phyloP scores from a whole-genome alignment of 2,113 vertebrate genomes.

The Platichthys flesus region DNA sequence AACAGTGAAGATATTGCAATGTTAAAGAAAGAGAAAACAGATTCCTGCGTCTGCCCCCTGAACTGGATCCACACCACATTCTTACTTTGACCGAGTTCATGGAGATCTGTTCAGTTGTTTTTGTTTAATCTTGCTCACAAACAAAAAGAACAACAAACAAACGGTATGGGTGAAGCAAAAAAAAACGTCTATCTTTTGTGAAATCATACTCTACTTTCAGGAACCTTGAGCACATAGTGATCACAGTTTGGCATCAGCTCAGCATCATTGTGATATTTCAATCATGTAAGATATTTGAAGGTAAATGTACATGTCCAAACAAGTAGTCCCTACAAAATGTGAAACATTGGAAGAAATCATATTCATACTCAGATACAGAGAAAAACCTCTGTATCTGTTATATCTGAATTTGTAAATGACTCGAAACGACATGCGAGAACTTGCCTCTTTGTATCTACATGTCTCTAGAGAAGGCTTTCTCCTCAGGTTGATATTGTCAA shows the following conservation, averaged over 20 bases:
- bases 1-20: too few species aligned
- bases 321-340: neutral
- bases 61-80: too few species aligned
- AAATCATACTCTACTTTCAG: neutral
- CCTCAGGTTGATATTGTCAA: constrained; percentile 47
- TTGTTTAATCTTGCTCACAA: too few species aligned
- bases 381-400: neutral
- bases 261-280: neutral
- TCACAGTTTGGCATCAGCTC: neutral
- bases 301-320: neutral
- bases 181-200: neutral
- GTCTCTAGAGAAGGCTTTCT: constrained; percentile 35
- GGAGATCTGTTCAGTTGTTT: too few species aligned
- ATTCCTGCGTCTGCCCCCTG: too few species aligned
- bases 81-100: too few species aligned
- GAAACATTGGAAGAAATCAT: neutral
- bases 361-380: too few species aligned
- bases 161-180: neutral
- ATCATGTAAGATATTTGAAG: neutral
- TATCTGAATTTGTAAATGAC: neutral
- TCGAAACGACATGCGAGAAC: neutral
- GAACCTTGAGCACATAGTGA: neutral
- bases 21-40: too few species aligned
- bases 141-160: too few species aligned
- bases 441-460: constrained; percentile 28